Percentiles rank a stretch among this genome's conserved stretches.
Conservation (phyloP, 2,888 invertebrate species). For the Erynnis tages region DNA sequence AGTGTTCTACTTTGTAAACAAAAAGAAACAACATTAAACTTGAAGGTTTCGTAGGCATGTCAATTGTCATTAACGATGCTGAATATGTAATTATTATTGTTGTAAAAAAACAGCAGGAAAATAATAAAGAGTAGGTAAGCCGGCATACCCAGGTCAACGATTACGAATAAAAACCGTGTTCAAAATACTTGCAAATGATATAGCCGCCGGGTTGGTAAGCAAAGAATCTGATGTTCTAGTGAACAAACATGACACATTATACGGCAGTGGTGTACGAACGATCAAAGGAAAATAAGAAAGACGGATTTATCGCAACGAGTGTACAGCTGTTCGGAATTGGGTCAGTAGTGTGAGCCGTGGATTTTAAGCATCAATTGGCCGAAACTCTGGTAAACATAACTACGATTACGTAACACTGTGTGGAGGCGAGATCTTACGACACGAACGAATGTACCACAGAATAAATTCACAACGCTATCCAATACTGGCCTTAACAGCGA, state of each 20-base stretch:
- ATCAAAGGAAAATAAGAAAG: conserved; percentile 38
- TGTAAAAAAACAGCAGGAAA: background rate
- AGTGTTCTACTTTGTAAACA: background rate
- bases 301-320: conserved; percentile 32
- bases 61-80: background rate
- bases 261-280: conserved; percentile 27
- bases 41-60: no score
- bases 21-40: no score
- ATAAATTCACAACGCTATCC: conserved; percentile 56
- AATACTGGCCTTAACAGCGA: conserved; percentile 49
- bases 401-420: conserved; percentile 62
- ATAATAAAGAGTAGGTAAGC: background rate
- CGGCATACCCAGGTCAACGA: background rate
- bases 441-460: conserved; percentile 52
- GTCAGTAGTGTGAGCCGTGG: conserved; percentile 70
- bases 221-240: conserved; percentile 12
- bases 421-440: conserved; percentile 60
- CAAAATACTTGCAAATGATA: conserved; percentile 5
- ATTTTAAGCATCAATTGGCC: conserved; percentile 60
- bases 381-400: conserved; percentile 63
- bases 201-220: background rate
- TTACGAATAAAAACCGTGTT: background rate
- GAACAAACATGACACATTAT: conserved; percentile 28
- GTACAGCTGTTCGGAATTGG: conserved; percentile 65
- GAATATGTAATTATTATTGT: no score